Percentiles rank a stretch among this genome's conserved stretches.
phyloP scores from a whole-genome alignment of 2,797 vertebrate genomes.

The Premnoplex brunnescens region DNA sequence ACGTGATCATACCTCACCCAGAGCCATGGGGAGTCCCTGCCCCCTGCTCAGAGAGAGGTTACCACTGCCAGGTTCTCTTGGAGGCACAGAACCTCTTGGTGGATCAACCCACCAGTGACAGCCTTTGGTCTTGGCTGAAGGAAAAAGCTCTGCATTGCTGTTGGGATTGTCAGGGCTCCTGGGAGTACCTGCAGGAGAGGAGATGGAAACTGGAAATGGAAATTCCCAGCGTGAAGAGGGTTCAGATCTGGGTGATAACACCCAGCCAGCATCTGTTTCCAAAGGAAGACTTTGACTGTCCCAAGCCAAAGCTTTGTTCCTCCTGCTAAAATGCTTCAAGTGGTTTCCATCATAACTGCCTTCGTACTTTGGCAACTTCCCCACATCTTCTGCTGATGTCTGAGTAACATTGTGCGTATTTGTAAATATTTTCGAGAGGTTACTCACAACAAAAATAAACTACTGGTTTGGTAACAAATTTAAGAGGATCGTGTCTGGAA shows the following conservation, averaged over 20 bases:
- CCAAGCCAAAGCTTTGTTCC: background rate
- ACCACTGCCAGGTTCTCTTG: background rate
- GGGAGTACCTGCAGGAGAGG: background rate
- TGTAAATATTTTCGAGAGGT: background rate
- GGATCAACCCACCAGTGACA: background rate
- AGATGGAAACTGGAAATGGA: background rate
- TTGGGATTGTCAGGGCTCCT: background rate
- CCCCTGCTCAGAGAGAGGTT: background rate
- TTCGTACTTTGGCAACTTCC: background rate
- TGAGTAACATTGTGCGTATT: background rate
- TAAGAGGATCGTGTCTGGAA: background rate
- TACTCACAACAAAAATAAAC: slow-evolving; percentile 28
- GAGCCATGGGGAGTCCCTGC: background rate
- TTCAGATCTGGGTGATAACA: background rate
- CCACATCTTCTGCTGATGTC: background rate
- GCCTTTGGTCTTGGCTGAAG: background rate
- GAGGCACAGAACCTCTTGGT: background rate
- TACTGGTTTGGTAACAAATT: background rate
- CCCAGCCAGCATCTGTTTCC: background rate
- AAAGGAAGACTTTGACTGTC: background rate
- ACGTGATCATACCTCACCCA: background rate
- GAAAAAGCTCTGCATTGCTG: background rate
- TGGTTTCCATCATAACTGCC: background rate
- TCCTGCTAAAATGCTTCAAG: background rate
- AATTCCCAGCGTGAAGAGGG: background rate